phyloP scores from a whole-genome alignment of 2,797 vertebrate genomes.

The Balearica regulorum region DNA sequence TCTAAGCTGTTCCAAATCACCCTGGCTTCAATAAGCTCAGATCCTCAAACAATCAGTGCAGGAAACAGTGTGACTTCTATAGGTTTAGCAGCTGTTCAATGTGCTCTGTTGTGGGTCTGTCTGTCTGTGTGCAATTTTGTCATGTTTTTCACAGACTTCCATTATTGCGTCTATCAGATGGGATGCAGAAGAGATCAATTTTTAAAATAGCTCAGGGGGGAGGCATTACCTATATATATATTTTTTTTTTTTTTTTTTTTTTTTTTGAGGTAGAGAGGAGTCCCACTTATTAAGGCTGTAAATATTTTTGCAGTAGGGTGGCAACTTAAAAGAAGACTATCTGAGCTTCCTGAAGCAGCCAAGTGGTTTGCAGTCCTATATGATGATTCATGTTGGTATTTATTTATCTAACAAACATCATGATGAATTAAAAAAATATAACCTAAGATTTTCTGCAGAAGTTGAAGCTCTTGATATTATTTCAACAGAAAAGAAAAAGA shows the following conservation, averaged over 20 bases:
- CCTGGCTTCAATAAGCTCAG: slow-evolving; percentile 10
- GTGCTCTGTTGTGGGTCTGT: background rate
- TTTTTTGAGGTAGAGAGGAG: background rate
- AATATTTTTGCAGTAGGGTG: background rate
- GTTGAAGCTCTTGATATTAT: background rate
- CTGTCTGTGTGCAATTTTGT: background rate
- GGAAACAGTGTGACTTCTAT: slow-evolving; percentile 17
- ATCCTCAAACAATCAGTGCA: background rate
- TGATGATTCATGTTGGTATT: background rate
- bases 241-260: background rate
- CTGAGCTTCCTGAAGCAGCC: background rate
- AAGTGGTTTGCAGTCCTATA: background rate
- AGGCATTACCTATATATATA: background rate
- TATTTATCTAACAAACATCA: background rate
- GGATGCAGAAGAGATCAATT: background rate
- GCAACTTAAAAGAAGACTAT: background rate
- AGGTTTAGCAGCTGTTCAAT: slow-evolving; percentile 24
- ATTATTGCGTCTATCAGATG: background rate
- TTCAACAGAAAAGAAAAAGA: background rate
- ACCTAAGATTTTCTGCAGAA: background rate
- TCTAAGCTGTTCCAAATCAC: slow-evolving; percentile 42
- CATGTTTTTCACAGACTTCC: background rate
- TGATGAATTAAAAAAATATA: background rate
- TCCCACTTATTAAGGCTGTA: background rate
- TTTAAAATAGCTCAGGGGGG: background rate